Percentiles rank a stretch among this genome's conserved stretches.
Conservation (phyloP, 2,888 invertebrate genomes). For the Periphyllus acericola region DNA sequence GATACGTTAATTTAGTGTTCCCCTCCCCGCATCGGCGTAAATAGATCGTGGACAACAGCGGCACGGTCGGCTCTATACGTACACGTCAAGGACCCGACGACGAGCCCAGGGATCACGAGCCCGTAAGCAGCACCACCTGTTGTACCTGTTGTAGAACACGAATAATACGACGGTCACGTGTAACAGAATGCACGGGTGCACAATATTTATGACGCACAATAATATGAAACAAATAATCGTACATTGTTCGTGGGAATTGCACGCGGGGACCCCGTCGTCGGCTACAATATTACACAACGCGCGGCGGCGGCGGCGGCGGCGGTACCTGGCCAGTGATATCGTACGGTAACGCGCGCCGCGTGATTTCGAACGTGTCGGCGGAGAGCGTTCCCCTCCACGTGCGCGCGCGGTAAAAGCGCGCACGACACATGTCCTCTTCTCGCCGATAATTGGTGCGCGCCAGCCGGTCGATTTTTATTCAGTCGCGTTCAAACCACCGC, state of each 20-base stretch:
- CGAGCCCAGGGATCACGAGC: conserved; percentile 34
- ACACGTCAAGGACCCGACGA: conserved; percentile 19
- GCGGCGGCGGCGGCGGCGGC: no score
- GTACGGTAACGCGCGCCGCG: no score
- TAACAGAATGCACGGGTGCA: no score
- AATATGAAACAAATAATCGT: background rate
- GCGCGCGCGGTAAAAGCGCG: conserved; percentile 41
- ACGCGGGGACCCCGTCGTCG: background rate
- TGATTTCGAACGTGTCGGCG: conserved; percentile 6
- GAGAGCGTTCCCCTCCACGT: conserved; percentile 16
- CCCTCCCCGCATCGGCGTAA: no score
- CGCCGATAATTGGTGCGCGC: conserved; percentile 57
- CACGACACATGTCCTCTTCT: conserved; percentile 52
- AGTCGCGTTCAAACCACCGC: conserved; percentile 57
- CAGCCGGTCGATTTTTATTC: conserved; percentile 27
- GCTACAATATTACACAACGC: background rate
- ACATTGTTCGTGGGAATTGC: background rate
- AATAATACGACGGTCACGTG: background rate
- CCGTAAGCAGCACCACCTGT: conserved; percentile 6
- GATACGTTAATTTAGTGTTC: no score
- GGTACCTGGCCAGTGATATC: background rate
- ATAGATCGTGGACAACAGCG: background rate
- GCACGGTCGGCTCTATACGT: background rate
- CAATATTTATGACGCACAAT: background rate
- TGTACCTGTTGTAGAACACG: background rate